phyloP scores from a whole-genome alignment of 2,113 vertebrate species.

The Smithornis capensis region DNA sequence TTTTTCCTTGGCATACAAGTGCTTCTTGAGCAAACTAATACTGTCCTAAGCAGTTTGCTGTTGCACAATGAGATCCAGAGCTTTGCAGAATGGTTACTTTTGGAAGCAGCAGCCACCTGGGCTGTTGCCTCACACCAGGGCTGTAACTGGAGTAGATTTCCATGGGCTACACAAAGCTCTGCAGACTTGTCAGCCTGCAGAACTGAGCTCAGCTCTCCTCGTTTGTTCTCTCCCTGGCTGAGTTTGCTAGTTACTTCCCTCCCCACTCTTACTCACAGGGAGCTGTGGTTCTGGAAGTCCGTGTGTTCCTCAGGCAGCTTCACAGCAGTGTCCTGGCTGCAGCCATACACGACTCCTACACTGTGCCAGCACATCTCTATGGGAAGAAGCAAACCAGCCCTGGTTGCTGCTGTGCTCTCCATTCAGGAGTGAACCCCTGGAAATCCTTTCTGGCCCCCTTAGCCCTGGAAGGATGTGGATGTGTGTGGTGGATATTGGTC shows the following conservation, averaged over 20 bases:
- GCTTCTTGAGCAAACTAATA: neutral
- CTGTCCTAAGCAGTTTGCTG: neutral
- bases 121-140: neutral
- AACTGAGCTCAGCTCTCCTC: neutral
- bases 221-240: neutral
- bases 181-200: neutral
- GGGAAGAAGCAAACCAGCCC: neutral
- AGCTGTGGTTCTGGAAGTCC: neutral
- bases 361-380: neutral
- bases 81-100: neutral
- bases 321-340: neutral
- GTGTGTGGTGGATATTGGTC: neutral
- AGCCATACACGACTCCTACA: rapidly evolving
- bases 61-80: neutral
- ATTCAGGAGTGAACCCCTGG: neutral
- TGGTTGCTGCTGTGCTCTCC: neutral
- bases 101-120: neutral
- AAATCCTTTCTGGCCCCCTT: neutral
- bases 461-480: neutral
- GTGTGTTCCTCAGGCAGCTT: neutral
- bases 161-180: neutral
- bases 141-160: neutral
- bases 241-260: neutral
- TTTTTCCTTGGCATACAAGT: neutral
- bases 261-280: neutral